Evolutionary conservation across 2,888 invertebrate species (phyloP).

Genomic region (Cosmorhoe ocellata): DNA sequence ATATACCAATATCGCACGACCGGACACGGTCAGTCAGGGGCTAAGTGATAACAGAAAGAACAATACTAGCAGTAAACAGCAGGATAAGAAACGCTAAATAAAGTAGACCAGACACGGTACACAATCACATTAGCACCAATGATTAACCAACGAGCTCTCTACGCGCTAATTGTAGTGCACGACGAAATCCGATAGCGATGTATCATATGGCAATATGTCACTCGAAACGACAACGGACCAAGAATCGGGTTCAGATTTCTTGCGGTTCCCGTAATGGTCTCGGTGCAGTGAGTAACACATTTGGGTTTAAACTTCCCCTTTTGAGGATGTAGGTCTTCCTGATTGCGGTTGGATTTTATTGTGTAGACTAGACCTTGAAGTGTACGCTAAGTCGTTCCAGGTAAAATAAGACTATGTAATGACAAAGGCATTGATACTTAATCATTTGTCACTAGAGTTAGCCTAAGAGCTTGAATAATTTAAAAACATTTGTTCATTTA

Average conservation of each 20-base stretch:
- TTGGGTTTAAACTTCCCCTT: constrained; percentile 50
- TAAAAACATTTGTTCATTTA: too few relatives aligned
- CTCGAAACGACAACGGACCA: constrained; percentile 54
- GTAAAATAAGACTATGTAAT: too few relatives aligned
- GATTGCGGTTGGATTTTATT: constrained; percentile 18
- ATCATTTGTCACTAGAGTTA: too few relatives aligned
- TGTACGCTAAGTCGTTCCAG: too few relatives aligned
- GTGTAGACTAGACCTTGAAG: too few relatives aligned
- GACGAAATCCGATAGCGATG: constrained; percentile 61
- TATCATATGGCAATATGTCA: constrained; percentile 70
- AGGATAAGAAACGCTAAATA: constrained; percentile 13
- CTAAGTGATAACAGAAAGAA: constrained; percentile 4
- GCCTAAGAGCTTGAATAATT: too few relatives aligned
- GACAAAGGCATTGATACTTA: too few relatives aligned
- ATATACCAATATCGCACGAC: not conserved
- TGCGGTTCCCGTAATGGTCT: constrained; percentile 55
- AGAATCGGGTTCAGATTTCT: constrained; percentile 55
- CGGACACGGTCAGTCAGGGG: too few relatives aligned
- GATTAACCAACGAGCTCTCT: constrained; percentile 45
- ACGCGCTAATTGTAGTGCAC: constrained; percentile 66
- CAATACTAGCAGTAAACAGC: constrained; percentile 8
- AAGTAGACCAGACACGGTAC: constrained; percentile 37
- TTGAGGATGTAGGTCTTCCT: constrained; percentile 27
- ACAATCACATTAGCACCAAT: constrained; percentile 30
- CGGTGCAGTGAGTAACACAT: constrained; percentile 35